These are phyloP conservation scores for Emmelina monodactyla DNA, from an alignment of 2,888 invertebrate species.

Conservation along the genomic window DNA sequence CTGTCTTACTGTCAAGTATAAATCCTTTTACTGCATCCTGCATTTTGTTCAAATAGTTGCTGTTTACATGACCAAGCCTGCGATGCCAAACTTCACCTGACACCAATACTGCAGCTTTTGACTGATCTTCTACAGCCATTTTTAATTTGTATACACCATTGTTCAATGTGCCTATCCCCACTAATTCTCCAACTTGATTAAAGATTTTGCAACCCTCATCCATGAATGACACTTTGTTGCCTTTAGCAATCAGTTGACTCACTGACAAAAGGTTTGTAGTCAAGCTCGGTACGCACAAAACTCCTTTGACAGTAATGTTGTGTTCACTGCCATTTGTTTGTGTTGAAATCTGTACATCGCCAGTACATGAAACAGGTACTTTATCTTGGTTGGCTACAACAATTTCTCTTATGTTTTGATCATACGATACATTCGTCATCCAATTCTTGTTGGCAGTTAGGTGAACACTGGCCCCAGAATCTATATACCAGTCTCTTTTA, in stretches of 20 bases:
- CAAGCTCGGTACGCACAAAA: conserved; percentile 14
- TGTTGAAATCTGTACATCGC: conserved; percentile 13
- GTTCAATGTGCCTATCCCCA: conserved; percentile 15
- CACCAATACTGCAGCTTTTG: conserved; percentile 4
- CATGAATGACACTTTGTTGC: conserved; percentile 17
- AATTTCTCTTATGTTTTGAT: conserved; percentile 12
- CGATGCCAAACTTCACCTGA: conserved; percentile 17
- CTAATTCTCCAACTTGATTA: conserved; percentile 12
- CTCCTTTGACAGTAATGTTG: conserved; percentile 12
- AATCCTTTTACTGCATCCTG: conserved; percentile 17
- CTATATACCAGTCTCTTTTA: background rate
- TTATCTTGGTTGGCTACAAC: conserved; percentile 13
- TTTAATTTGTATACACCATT: conserved; percentile 18
- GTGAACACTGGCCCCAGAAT: conserved; percentile 10
- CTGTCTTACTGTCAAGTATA: conserved; percentile 14
- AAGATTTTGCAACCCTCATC: conserved; percentile 16
- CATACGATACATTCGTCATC: conserved; percentile 8
- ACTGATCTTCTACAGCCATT: conserved; percentile 10
- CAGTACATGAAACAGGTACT: conserved; percentile 12
- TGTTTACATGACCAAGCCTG: conserved; percentile 19
- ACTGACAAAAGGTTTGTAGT: conserved; percentile 15
- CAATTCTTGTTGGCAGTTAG: conserved; percentile 12
- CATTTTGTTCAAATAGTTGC: conserved; percentile 17
- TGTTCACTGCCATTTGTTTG: conserved; percentile 7
- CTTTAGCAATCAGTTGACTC: conserved; percentile 15